These are phyloP conservation scores for Diorhabda elongata DNA, from an alignment of 1,140 invertebrate genomes.

Conservation along the genomic window DNA sequence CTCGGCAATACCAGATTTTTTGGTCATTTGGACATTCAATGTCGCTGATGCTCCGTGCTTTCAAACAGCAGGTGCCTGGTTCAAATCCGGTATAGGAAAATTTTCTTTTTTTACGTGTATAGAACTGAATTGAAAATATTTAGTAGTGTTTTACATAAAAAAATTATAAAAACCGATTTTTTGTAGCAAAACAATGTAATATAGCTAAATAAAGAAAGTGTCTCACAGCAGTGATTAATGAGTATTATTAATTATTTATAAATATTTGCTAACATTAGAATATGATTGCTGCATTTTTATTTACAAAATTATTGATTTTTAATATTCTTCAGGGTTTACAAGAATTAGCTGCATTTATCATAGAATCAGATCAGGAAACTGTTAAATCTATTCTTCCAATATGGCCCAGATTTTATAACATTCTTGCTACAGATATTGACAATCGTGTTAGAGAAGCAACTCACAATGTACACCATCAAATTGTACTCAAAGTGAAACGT, in stretches of 20 bases:
- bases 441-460: slow-evolving; percentile 73
- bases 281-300: not conserved
- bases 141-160: not conserved
- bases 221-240: not conserved
- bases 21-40: no score
- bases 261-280: no score
- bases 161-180: not conserved
- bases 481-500: slow-evolving; percentile 65
- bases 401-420: slow-evolving; percentile 74
- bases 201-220: not conserved
- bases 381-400: slow-evolving; percentile 66
- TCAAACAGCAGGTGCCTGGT: no score
- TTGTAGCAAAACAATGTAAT: not conserved
- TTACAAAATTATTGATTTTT: not conserved
- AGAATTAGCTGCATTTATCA: slow-evolving; percentile 68
- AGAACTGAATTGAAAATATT: no score
- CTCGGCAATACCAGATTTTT: no score
- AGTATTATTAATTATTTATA: no score
- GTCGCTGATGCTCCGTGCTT: no score
- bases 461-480: slow-evolving; percentile 62
- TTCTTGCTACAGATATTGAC: slow-evolving; percentile 70
- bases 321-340: slow-evolving; percentile 61
- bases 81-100: no score
- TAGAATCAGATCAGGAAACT: slow-evolving; percentile 55
- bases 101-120: not conserved